These are phyloP conservation scores for Euura saliciscinereae DNA, from an alignment of 1,140 invertebrate species.

Conservation along the genomic window DNA sequence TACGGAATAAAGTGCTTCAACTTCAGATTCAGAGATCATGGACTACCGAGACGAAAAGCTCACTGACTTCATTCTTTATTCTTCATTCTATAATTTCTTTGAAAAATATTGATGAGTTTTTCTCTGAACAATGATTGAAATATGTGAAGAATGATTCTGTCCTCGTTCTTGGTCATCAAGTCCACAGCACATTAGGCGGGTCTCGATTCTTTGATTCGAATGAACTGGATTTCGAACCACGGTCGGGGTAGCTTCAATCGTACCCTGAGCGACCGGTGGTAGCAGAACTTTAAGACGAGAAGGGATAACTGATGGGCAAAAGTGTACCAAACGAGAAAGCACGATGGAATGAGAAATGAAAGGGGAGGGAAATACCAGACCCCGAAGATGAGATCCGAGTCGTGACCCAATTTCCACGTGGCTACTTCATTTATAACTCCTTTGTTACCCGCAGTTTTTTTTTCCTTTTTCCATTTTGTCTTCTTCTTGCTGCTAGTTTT, in stretches of 20 bases:
- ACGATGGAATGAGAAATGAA: background rate
- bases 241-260: background rate
- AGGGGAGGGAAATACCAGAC: background rate
- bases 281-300: background rate
- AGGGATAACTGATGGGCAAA: background rate
- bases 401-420: slow-evolving; percentile 1
- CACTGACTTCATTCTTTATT: no score
- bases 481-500: no score
- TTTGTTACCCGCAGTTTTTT: background rate
- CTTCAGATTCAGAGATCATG: no score
- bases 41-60: no score
- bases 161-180: no score
- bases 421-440: background rate
- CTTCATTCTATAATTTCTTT: no score
- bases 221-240: background rate
- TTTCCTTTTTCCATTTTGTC: no score
- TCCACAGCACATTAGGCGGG: background rate
- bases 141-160: no score
- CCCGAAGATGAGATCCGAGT: background rate
- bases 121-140: no score
- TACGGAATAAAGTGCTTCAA: no score
- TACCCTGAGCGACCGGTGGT: background rate
- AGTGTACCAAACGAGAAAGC: background rate
- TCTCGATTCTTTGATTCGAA: background rate
- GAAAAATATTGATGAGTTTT: no score